Base-by-base conservation (phyloP, 2,888 invertebrate species). In the Tryphoninae sp. region DNA sequence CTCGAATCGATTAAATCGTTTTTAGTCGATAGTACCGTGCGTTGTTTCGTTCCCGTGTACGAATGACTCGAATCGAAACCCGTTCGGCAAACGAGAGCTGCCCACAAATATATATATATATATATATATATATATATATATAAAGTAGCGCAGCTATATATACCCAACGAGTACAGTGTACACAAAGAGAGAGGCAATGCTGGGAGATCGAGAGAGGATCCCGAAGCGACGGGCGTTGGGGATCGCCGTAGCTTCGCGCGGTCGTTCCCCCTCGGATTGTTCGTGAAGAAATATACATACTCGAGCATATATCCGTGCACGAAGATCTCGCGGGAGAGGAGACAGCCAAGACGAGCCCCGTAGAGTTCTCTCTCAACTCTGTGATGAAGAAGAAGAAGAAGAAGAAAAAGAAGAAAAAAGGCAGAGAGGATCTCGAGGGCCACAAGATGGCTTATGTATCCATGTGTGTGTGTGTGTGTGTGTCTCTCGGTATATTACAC, bases 251-350 rank as follows among this genome's bases (percentile, higher is more conserved):
- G 68, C 49, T 76, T 69, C 58, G 64, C 64, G 85, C 82, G 84
- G 83, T 84, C 84, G 84, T 84, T 84, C 85, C 84, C 84, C 85
- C 84, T 75, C 81, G 83, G 78, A 84, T 85, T 84, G 84, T 84
- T 83, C 80, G 68, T 68, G 74, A 82, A 81, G 82, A 83, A 83
- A 83, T 81, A 84, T 84, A 82, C 84, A 83, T 83, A 83, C 76
- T 76, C 74, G 81, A 58, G 79, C 75, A 79, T 78, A 81, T 78
- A 83, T 83, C 83, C 84, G 83, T 84, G 74, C 73, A 84, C 82
- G 81, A 81, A 80, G 78, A 81, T 59, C 23, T 51, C 72, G 58
- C 58, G 45, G 9, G 49, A 65, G 65, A n/a, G 19, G 59, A 59
- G 67, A 11, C 65, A 26, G 33, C 9, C 59, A 22, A 64, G 42